Evolutionary conservation across 2,113 vertebrate species (phyloP).

Genomic region (Oncorhynchus keta): DNA sequence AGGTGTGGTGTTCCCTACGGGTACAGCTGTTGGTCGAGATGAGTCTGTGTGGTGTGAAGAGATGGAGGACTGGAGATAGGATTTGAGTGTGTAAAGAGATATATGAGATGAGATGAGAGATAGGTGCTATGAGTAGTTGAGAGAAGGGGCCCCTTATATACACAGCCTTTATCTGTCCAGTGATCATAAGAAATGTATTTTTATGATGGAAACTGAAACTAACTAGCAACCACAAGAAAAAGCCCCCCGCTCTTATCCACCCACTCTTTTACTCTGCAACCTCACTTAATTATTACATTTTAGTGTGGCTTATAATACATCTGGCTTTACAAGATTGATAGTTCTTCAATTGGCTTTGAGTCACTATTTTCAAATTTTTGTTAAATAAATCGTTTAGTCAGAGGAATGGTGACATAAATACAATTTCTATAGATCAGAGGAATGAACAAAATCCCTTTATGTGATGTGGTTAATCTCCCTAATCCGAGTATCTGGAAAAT

Average conservation of each 20-base stretch:
- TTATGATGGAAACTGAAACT: conserved; percentile 53
- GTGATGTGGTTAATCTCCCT: too few relatives aligned
- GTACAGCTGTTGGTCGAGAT: neutral
- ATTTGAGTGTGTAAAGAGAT: neutral
- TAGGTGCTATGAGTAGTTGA: conserved; percentile 16
- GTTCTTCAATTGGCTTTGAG: too few relatives aligned
- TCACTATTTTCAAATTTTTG: too few relatives aligned
- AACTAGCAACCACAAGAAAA: neutral
- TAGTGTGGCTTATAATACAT: too few relatives aligned
- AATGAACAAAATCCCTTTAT: too few relatives aligned
- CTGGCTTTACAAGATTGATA: too few relatives aligned
- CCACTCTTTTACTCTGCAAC: neutral
- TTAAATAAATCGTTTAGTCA: too few relatives aligned
- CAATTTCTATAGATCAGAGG: too few relatives aligned
- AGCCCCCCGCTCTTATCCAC: neutral
- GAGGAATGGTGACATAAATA: too few relatives aligned
- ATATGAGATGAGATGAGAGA: neutral
- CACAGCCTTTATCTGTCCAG: conserved; percentile 12
- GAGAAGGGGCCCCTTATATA: conserved; percentile 23
- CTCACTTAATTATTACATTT: neutral
- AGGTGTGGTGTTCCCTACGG: conserved; percentile 1
- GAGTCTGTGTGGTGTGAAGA: neutral
- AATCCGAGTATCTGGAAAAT: too few relatives aligned
- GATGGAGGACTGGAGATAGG: neutral
- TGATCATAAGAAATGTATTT: conserved; percentile 26